A percentile compares a stretch with the other conserved stretches of the same genome.
These are phyloP conservation scores for Eretmocerus hayati DNA, from an alignment of 2,888 invertebrate species.

Conservation along the genomic window DNA sequence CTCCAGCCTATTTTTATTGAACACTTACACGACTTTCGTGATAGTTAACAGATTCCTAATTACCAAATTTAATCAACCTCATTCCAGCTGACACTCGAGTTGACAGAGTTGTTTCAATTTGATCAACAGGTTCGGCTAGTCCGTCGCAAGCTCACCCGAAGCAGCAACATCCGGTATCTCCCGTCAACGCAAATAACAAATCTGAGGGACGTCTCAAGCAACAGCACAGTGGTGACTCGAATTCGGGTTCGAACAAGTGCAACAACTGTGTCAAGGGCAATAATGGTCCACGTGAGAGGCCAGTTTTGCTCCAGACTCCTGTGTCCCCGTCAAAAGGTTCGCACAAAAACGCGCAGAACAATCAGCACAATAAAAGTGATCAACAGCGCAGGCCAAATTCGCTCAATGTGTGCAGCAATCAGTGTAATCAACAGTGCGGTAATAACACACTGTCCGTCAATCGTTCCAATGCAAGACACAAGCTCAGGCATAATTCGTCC, in stretches of 20 bases:
- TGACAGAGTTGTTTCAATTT: too few relatives aligned
- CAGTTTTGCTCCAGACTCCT: conserved; percentile 40
- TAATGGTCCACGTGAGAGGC: conserved; percentile 39
- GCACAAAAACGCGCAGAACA: conserved; percentile 32
- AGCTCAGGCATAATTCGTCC: conserved; percentile 46
- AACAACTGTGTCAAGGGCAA: conserved; percentile 41
- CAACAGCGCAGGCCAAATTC: conserved; percentile 38
- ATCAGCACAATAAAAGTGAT: conserved; percentile 39
- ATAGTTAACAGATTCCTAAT: too few relatives aligned
- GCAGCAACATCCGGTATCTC: conserved; percentile 32
- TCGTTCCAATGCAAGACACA: conserved; percentile 42
- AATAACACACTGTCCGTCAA: conserved; percentile 35
- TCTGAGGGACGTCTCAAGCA: conserved; percentile 28
- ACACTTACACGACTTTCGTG: too few relatives aligned
- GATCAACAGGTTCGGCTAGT: conserved; percentile 38
- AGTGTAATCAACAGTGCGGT: conserved; percentile 36
- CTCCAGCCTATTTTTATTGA: too few relatives aligned
- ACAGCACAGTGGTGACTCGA: conserved; percentile 10
- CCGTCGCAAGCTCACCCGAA: conserved; percentile 39
- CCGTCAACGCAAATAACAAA: conserved; percentile 32
- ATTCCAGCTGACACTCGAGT: too few relatives aligned
- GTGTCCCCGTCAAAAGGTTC: conserved; percentile 39
- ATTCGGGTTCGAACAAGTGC: conserved; percentile 39
- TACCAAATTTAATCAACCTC: too few relatives aligned
- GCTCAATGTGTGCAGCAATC: conserved; percentile 40